Percentiles rank a stretch among this genome's conserved stretches.
Conservation (phyloP, 2,113 vertebrate species). For the Hemiscyllium ocellatum region DNA sequence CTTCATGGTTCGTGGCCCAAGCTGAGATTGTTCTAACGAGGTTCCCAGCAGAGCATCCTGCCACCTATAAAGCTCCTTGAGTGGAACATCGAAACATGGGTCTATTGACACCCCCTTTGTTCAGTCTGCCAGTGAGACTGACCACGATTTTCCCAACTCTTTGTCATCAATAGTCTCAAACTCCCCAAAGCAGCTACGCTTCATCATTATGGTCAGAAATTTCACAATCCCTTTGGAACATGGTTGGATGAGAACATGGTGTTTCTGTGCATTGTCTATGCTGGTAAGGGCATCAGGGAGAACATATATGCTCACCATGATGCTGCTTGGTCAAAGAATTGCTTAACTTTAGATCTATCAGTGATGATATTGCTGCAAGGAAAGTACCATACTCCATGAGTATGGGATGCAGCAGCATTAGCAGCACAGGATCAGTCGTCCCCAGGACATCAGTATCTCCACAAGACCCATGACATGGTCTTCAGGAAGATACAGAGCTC, state of each 20-base stretch:
- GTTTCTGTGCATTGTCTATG: conserved; percentile 99
- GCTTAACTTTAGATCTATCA: no score
- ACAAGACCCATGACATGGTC: no score
- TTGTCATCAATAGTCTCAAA: conserved; percentile 98
- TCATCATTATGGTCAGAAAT: conserved; percentile 98
- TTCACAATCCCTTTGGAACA: conserved; percentile 97
- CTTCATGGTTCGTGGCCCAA: conserved; percentile 99
- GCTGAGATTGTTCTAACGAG: conserved; percentile 97
- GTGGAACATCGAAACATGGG: conserved; percentile 92
- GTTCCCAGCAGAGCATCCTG: conserved; percentile 92
- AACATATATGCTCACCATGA: conserved; percentile 99
- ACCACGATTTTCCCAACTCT: conserved; percentile 96
- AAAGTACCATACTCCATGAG: no score
- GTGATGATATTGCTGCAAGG: no score
- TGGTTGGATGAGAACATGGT: conserved; percentile 91
- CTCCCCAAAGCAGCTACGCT: conserved; percentile 97
- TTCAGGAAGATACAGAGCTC: no score
- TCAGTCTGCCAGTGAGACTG: conserved; percentile 95
- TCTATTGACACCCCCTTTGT: conserved; percentile 98
- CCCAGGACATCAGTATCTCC: no score
- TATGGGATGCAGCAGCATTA: no score
- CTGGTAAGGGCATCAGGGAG: conserved; percentile 94
- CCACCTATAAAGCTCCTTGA: conserved; percentile 98
- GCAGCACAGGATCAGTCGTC: no score
- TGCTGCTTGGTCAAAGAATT: conserved; percentile 52